These are phyloP conservation scores for Oenanthe oenanthe DNA, from an alignment of 2,113 vertebrate species.

Conservation along the genomic window DNA sequence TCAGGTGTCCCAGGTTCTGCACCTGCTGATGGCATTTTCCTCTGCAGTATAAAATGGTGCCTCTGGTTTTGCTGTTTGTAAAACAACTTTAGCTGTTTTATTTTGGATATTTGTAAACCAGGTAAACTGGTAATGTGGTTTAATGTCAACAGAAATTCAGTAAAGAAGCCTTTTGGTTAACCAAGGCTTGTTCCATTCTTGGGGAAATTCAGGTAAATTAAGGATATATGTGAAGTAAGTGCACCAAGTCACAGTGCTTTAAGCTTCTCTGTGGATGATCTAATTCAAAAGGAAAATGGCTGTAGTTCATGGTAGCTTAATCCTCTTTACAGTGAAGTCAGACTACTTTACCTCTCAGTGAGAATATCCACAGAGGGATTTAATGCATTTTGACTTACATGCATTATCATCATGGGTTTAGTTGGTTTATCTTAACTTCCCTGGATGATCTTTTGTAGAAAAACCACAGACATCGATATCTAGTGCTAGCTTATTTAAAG, in stretches of 20 bases:
- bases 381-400: conserved; percentile 30
- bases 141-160: not conserved
- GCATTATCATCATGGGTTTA: conserved; percentile 3
- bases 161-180: not conserved
- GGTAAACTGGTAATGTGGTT: not conserved
- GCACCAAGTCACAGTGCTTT: not conserved
- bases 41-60: not conserved
- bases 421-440: conserved; percentile 24
- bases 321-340: conserved; percentile 41
- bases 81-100: not conserved
- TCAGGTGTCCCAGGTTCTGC: not conserved
- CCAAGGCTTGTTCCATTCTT: not conserved
- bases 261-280: conserved; percentile 32
- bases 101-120: not conserved
- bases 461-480: not conserved
- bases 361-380: not conserved
- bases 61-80: not conserved
- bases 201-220: not conserved
- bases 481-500: not conserved
- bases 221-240: not conserved
- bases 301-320: conserved; percentile 48
- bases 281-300: conserved; percentile 38
- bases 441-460: not conserved
- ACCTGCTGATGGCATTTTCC: not conserved
- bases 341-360: not conserved